phyloP scores from a whole-genome alignment of 2,113 vertebrate species.

The Phycodurus eques region DNA sequence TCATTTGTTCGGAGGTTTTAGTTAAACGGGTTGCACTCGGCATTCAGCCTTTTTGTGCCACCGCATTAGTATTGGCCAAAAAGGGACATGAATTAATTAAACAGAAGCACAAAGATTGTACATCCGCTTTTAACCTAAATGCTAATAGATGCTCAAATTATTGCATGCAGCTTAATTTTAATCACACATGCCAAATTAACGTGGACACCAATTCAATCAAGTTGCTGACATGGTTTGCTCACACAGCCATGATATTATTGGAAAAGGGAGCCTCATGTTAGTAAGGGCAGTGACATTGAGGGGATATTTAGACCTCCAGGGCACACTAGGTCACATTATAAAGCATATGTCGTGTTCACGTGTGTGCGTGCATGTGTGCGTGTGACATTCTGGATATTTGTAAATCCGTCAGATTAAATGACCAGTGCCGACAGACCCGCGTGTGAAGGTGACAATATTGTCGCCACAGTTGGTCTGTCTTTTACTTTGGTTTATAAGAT shows the following conservation, averaged over 20 bases:
- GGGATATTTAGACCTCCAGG: conserved; percentile 40
- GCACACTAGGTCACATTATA: conserved; percentile 40
- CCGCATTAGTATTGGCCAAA: too few relatives aligned
- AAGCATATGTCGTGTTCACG: conserved; percentile 46
- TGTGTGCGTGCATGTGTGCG: conserved; percentile 6
- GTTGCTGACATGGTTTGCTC: conserved; percentile 29
- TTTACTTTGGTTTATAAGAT: background rate
- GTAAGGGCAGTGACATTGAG: conserved; percentile 24
- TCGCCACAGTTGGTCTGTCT: conserved; percentile 27
- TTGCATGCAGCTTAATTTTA: conserved; percentile 20
- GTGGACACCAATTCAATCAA: conserved; percentile 44
- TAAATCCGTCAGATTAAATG: conserved; percentile 50
- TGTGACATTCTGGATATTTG: conserved; percentile 51
- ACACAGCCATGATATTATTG: conserved; percentile 46
- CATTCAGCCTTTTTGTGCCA: background rate
- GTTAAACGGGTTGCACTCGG: background rate
- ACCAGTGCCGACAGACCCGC: conserved; percentile 27
- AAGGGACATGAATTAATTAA: conserved; percentile 1
- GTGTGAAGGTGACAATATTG: conserved; percentile 45
- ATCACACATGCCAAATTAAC: conserved; percentile 39
- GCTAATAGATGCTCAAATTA: conserved; percentile 9
- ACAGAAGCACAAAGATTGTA: conserved; percentile 18
- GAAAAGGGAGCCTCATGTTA: conserved; percentile 29
- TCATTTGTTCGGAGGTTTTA: background rate
- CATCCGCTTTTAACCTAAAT: conserved; percentile 63